Conservation (phyloP, 2,113 vertebrate genomes). For the Sporophila hypoxantha region DNA sequence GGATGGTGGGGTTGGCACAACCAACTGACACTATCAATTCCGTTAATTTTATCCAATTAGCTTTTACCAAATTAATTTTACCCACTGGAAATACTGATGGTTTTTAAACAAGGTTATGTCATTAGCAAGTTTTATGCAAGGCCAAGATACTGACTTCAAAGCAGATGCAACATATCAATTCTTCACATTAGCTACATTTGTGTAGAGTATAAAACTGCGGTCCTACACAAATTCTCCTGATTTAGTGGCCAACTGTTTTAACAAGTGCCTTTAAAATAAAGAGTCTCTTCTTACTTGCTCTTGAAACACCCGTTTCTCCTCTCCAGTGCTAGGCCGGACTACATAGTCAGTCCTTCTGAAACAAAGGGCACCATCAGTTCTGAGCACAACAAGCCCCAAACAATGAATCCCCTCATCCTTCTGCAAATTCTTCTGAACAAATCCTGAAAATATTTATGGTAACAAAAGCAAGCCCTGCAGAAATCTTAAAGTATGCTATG, state of each 20-base stretch:
- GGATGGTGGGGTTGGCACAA: background rate
- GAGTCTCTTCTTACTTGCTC: constrained; percentile 81
- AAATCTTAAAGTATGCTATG: background rate
- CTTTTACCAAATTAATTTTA: background rate
- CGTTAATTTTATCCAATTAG: background rate
- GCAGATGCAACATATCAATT: background rate
- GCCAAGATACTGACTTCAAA: background rate
- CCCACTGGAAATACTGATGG: background rate
- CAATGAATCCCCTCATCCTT: background rate
- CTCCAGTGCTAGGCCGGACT: constrained; percentile 93
- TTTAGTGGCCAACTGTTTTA: background rate
- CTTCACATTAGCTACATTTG: background rate
- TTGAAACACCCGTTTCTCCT: constrained; percentile 94
- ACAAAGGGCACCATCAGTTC: constrained; percentile 22
- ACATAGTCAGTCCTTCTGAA: constrained; percentile 95
- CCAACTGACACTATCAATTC: background rate
- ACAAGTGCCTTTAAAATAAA: background rate
- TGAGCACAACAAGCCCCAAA: background rate
- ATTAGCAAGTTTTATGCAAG: background rate
- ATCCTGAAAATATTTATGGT: background rate
- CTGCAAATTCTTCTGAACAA: background rate
- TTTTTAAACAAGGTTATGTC: background rate
- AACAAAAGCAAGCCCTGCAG: background rate
- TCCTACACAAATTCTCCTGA: background rate
- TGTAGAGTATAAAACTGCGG: background rate